A percentile compares a stretch with the other conserved stretches of the same genome.
These are phyloP conservation scores for Lycodopsis pacificus DNA, from an alignment of 2,797 vertebrate genomes.

Conservation along the genomic window DNA sequence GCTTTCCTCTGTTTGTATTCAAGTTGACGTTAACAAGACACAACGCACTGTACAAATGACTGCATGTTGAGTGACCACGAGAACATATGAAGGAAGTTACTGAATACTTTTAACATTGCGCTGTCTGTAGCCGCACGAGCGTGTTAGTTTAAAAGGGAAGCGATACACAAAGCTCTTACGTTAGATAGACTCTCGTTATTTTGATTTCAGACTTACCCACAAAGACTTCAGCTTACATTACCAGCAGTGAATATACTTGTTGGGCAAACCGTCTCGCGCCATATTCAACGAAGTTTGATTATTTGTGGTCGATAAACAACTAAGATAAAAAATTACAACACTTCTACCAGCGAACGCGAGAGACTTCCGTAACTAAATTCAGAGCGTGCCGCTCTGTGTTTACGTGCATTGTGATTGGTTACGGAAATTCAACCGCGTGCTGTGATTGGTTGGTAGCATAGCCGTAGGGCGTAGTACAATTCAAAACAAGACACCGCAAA, in stretches of 20 bases:
- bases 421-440: accelerated
- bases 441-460: conserved; percentile 54
- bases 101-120: neutral
- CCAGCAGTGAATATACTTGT: neutral
- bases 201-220: conserved; percentile 54
- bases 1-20: neutral
- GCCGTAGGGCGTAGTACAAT: neutral
- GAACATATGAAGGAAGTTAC: no score
- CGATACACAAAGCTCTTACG: neutral
- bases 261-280: accelerated
- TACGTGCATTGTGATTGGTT: conserved; percentile 73
- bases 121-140: no score
- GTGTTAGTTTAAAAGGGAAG: conserved; percentile 17
- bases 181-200: neutral
- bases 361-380: conserved; percentile 65
- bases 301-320: neutral
- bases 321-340: neutral
- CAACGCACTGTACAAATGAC: neutral
- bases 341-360: neutral
- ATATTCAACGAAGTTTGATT: neutral
- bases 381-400: conserved; percentile 70
- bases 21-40: neutral
- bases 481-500: conserved; percentile 36
- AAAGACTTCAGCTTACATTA: neutral
- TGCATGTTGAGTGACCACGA: neutral